Base-by-base conservation (phyloP, 2,113 vertebrate species). In the Propithecus coquereli region DNA sequence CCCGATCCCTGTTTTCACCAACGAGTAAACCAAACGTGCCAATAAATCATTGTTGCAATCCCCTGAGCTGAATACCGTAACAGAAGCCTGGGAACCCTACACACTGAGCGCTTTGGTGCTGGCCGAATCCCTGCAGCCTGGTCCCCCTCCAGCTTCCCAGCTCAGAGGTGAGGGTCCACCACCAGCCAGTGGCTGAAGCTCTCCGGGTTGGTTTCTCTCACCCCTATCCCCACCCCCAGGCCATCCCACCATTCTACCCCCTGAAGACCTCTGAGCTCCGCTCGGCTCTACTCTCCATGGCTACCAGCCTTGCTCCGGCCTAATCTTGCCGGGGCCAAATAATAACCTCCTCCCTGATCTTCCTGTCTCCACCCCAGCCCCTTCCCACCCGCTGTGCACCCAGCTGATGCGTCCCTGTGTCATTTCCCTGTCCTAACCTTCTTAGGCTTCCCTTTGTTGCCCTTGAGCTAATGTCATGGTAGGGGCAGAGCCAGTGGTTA, bases 121-220 rank as follows among this genome's bases (percentile, higher is more conserved):
- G 54, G 54, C 54, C 0, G 2, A 20, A 22, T 57, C 6, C 57
- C 57, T 54, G 40, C 45, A 18, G 43, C 73, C 95, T 96, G 92
- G 82, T 50, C 54, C 22, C 14, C 7, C 25, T 61, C 91, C 97
- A 85, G 30, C 16, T 91, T 94, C 89, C 87, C 91, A 65, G n/a
- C 47, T 73, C 76, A 25, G 8, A 17, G 66, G 54, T 57, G 76
- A 85, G 85, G 87, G 40, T 50, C 57, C 54, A 2, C 65, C 65
- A 14, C 40, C 65, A 14, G 81, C 74, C 50, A 18, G 47, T 7
- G 37, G 45, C 61, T 11, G 7, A 61, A 61, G 32, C 63, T 50
- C 50, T 30, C 54, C 11, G 77, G 47, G 0, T 18, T 11, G 71
- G 57, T 70, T 71, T 73, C n/a, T 66, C 76, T 83, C 34, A 8